These are phyloP conservation scores for Polypterus bichir DNA, from an alignment of 2,113 vertebrate genomes.

Conservation along the genomic window DNA sequence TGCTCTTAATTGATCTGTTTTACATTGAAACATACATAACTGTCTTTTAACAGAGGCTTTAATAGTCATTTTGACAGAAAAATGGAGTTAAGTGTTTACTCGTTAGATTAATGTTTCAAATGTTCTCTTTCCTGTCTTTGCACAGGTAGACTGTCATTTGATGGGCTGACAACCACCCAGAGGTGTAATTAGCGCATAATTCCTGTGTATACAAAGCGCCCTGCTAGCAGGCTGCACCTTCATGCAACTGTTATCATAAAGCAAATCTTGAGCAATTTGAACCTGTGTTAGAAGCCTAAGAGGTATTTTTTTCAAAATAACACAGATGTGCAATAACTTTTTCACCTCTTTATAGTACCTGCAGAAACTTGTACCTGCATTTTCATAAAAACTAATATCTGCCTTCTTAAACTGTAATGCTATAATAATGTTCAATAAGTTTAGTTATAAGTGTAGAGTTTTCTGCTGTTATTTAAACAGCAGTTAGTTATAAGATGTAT, in stretches of 20 bases:
- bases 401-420: slow-evolving; percentile 9
- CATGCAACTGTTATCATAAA: slow-evolving; percentile 42
- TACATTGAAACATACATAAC: slow-evolving; percentile 23
- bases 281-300: slow-evolving; percentile 39
- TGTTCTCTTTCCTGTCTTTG: slow-evolving; percentile 32
- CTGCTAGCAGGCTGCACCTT: slow-evolving; percentile 40
- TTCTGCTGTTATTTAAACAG: not conserved
- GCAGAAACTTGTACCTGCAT: slow-evolving; percentile 51
- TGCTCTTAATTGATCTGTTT: slow-evolving; percentile 16
- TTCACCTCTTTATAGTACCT: slow-evolving; percentile 39
- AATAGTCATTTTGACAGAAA: slow-evolving; percentile 29
- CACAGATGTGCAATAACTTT: slow-evolving; percentile 50
- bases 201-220: slow-evolving; percentile 44
- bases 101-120: slow-evolving; percentile 33
- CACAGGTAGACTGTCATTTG: slow-evolving; percentile 27
- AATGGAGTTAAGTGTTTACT: slow-evolving; percentile 38
- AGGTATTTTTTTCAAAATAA: slow-evolving; percentile 47
- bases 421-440: slow-evolving; percentile 15
- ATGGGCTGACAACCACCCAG: slow-evolving; percentile 37
- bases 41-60: slow-evolving; percentile 38
- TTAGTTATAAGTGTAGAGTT: slow-evolving; percentile 18
- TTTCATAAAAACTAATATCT: slow-evolving; percentile 20
- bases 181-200: slow-evolving; percentile 47
- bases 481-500: too few species aligned
- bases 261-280: slow-evolving; percentile 42